A percentile compares a stretch with the other conserved stretches of the same genome.
Evolutionary conservation across 2,888 invertebrate species (phyloP).

Genomic region (Perizoma flavofasciatum): DNA sequence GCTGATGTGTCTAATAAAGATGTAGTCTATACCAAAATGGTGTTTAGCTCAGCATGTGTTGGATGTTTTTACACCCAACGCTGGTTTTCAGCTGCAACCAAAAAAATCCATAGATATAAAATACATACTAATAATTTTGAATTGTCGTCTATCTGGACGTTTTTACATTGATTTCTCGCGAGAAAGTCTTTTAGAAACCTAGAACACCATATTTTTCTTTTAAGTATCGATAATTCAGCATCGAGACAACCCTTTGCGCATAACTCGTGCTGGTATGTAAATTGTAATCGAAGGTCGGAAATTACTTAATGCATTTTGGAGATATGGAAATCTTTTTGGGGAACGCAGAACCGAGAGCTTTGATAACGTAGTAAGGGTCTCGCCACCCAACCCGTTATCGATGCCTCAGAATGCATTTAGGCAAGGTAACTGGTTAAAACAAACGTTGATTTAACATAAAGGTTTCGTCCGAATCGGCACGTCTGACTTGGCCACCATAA

Average conservation of each 20-base stretch:
- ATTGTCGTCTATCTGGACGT: no score
- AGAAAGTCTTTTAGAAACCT: no score
- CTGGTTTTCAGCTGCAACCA: no score
- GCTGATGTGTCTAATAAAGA: no score
- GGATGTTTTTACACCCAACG: no score
- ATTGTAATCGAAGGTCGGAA: slow-evolving; percentile 52
- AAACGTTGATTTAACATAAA: slow-evolving; percentile 71
- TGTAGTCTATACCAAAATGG: no score
- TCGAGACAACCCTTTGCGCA: slow-evolving; percentile 28
- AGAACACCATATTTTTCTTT: no score
- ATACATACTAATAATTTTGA: no score
- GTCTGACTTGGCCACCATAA: slow-evolving; percentile 65
- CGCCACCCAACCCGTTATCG: slow-evolving; percentile 77
- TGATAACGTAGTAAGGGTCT: slow-evolving; percentile 64
- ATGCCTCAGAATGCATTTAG: slow-evolving; percentile 68
- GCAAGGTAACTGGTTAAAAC: slow-evolving; percentile 63
- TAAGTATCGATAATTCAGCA: not conserved
- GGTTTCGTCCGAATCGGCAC: slow-evolving; percentile 58
- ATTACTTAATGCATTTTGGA: slow-evolving; percentile 60
- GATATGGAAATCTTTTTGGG: slow-evolving; percentile 53
- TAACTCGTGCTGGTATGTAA: slow-evolving; percentile 44
- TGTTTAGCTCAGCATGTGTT: no score
- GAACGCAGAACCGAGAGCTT: slow-evolving; percentile 45
- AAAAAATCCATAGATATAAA: no score
- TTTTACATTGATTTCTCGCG: no score